These are phyloP conservation scores for Tanytarsus gracilentus DNA, from an alignment of 2,888 invertebrate genomes.

Conservation along the genomic window DNA sequence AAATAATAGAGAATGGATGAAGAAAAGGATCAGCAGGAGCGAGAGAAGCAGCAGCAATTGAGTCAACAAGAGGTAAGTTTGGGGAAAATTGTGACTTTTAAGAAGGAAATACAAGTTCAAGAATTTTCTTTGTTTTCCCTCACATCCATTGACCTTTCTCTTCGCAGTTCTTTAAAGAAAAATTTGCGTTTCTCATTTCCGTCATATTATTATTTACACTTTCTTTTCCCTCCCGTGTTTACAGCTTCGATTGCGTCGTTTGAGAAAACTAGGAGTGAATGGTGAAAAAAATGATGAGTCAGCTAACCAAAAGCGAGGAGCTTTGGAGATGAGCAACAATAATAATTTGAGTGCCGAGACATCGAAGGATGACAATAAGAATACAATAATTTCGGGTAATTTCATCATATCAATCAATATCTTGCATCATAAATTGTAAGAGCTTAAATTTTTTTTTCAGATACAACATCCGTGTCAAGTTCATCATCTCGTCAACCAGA, in stretches of 20 bases:
- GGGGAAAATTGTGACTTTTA: not conserved
- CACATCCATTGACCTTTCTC: slow-evolving; percentile 25
- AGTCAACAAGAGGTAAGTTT: slow-evolving; percentile 18
- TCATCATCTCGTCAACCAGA: slow-evolving; percentile 10
- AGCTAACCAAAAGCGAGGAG: slow-evolving; percentile 8
- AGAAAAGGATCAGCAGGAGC: not conserved
- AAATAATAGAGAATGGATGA: slow-evolving; percentile 14
- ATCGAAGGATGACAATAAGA: slow-evolving; percentile 15
- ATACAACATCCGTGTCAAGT: not conserved
- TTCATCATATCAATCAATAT: not conserved
- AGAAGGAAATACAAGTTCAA: not conserved
- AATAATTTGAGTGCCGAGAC: not conserved
- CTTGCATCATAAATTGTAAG: not conserved
- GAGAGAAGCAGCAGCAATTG: slow-evolving; percentile 11
- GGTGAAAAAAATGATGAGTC: slow-evolving; percentile 24
- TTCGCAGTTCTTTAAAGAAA: slow-evolving; percentile 9
- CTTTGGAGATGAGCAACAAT: slow-evolving; percentile 2
- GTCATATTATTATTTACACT: not conserved
- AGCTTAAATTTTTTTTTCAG: not conserved
- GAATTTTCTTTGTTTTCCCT: slow-evolving; percentile 23
- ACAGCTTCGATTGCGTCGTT: slow-evolving; percentile 26
- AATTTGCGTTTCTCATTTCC: slow-evolving; percentile 17
- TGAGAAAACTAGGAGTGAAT: slow-evolving; percentile 18
- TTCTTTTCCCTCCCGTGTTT: not conserved
- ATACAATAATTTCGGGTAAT: slow-evolving; percentile 7